Evolutionary conservation across 2,797 vertebrate genomes (phyloP).

Genomic region (Enteromius thamalakanensis): DNA sequence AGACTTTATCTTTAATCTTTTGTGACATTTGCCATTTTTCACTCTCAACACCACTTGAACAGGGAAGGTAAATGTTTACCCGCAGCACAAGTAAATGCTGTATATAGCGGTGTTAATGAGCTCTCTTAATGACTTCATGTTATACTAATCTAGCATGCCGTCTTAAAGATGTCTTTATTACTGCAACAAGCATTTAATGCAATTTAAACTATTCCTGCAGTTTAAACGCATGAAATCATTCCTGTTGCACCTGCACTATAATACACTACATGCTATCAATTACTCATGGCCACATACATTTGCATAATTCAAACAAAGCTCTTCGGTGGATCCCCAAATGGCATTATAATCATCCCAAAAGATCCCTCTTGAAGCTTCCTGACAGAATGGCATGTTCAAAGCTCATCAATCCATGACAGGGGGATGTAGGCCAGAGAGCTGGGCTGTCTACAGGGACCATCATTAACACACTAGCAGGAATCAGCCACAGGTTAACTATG

Average conservation of each 20-base stretch:
- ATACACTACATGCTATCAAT: slow-evolving; percentile 29
- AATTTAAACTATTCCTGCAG: not conserved
- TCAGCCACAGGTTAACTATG: slow-evolving; percentile 47
- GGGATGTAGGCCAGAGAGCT: slow-evolving; percentile 44
- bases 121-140: slow-evolving; percentile 8
- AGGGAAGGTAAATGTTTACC: slow-evolving; percentile 6
- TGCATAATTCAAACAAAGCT: slow-evolving; percentile 46
- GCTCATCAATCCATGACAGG: slow-evolving; percentile 52
- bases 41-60: slow-evolving; percentile 2
- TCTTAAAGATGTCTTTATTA: slow-evolving; percentile 32
- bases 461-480: slow-evolving; percentile 48
- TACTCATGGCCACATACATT: slow-evolving; percentile 24
- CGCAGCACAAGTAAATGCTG: not conserved
- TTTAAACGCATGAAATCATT: slow-evolving; percentile 16
- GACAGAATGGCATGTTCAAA: slow-evolving; percentile 49
- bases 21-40: slow-evolving; percentile 48
- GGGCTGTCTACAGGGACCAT: slow-evolving; percentile 42
- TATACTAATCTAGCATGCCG: slow-evolving; percentile 9
- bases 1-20: slow-evolving; percentile 52
- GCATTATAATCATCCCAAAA: slow-evolving; percentile 42
- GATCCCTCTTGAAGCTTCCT: slow-evolving; percentile 40
- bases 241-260: slow-evolving; percentile 11
- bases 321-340: slow-evolving; percentile 30
- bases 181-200: slow-evolving; percentile 21
- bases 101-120: slow-evolving; percentile 9